Percentiles rank a stretch among this genome's conserved stretches.
Evolutionary conservation across 2,797 vertebrate genomes (phyloP).

Genomic region (Cuniculus paca): DNA sequence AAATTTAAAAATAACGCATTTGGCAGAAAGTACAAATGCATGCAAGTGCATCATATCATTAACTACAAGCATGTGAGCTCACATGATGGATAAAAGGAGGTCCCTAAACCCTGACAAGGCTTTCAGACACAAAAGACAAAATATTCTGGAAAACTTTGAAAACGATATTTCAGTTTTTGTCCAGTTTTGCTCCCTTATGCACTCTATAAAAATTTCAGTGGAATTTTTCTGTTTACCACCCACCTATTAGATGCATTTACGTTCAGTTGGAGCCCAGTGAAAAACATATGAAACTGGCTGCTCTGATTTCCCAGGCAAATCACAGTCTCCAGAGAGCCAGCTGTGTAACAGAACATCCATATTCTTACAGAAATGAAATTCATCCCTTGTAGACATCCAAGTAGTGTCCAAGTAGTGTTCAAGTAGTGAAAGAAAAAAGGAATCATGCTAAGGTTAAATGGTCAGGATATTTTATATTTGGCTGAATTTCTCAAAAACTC

Average conservation of each 20-base stretch:
- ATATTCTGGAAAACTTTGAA: neutral
- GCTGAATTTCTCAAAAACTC: neutral
- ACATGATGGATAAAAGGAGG: neutral
- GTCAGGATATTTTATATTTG: neutral
- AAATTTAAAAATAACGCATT: slow-evolving; percentile 51
- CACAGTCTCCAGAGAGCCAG: neutral
- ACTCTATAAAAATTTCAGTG: neutral
- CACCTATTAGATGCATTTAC: neutral
- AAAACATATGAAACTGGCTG: neutral
- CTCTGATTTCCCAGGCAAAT: slow-evolving; percentile 10
- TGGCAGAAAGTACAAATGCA: neutral
- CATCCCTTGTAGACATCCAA: neutral
- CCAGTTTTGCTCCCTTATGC: slow-evolving; percentile 14
- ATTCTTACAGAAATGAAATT: neutral
- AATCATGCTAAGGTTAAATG: neutral
- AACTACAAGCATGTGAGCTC: neutral
- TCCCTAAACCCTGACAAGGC: neutral
- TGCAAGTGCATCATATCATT: neutral
- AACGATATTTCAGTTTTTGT: slow-evolving; percentile 3
- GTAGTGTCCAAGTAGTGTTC: neutral
- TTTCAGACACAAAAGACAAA: neutral
- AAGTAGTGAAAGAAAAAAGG: neutral
- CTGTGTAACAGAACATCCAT: neutral
- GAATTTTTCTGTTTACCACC: neutral
- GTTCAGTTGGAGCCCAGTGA: neutral